Evolutionary conservation across 2,888 invertebrate species (phyloP).

Genomic region (Nephrotoma flavescens): DNA sequence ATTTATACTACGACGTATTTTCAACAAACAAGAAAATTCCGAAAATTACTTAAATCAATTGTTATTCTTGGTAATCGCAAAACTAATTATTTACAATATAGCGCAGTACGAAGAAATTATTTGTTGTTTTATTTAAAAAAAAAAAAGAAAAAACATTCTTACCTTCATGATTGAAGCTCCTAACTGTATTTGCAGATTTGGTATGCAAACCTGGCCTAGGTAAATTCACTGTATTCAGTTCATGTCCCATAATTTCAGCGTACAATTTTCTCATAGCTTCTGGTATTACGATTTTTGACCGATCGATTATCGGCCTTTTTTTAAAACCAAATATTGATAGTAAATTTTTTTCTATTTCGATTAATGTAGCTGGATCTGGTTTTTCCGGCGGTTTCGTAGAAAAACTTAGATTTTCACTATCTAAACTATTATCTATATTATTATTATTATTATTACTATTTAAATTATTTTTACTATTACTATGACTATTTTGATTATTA

Average conservation of each 20-base stretch:
- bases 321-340: constrained; percentile 31
- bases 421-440: constrained; percentile 5
- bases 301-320: constrained; percentile 32
- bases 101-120: background rate
- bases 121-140: background rate
- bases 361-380: constrained; percentile 32
- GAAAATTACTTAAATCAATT: background rate
- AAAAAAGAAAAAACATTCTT: constrained; percentile 19
- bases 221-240: constrained; percentile 46
- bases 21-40: background rate
- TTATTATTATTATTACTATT: constrained; percentile 13
- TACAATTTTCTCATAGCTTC: constrained; percentile 70
- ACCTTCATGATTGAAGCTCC: constrained; percentile 71
- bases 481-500: constrained; percentile 13
- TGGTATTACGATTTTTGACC: constrained; percentile 43
- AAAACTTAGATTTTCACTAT: constrained; percentile 18
- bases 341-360: constrained; percentile 32
- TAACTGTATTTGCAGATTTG: constrained; percentile 68
- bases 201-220: constrained; percentile 53
- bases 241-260: constrained; percentile 46
- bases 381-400: constrained; percentile 11
- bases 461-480: constrained; percentile 13
- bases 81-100: background rate
- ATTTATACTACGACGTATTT: background rate
- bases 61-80: background rate